Conservation (phyloP, 2,797 vertebrate genomes). For the Enteromius viviparus region DNA sequence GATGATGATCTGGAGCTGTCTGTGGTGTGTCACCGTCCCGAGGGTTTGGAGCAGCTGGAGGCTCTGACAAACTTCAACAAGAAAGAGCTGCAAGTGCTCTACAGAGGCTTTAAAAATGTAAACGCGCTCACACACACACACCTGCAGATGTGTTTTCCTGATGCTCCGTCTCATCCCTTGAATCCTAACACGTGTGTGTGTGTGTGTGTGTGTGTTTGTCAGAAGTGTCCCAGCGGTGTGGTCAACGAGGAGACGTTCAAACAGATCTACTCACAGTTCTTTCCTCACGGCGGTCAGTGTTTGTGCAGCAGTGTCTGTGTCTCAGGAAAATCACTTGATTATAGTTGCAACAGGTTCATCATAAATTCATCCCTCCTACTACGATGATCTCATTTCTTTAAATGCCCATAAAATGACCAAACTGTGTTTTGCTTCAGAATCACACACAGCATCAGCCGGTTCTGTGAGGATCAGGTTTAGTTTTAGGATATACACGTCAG, state of each 20-base stretch:
- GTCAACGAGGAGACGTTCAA: constrained; percentile 98
- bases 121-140: not conserved
- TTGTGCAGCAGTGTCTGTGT: not conserved
- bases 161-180: no score
- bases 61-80: constrained; percentile 95
- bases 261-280: constrained; percentile 97
- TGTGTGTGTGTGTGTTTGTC: constrained; percentile 30
- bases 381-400: not conserved
- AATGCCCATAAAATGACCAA: not conserved
- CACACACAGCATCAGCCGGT: not conserved
- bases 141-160: not conserved
- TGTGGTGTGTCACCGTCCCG: constrained; percentile 91
- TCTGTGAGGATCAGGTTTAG: not conserved
- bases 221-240: constrained; percentile 95
- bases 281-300: constrained; percentile 91
- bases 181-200: not conserved
- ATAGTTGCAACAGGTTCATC: constrained; percentile 2
- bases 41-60: constrained; percentile 91
- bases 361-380: not conserved
- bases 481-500: not conserved
- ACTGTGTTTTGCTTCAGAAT: not conserved
- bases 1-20: constrained; percentile 97
- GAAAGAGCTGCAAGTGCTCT: constrained; percentile 94
- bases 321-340: not conserved
- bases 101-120: constrained; percentile 97